These are phyloP conservation scores for Trissolcus brochymenae DNA, from an alignment of 2,888 invertebrate genomes.

Conservation along the genomic window DNA sequence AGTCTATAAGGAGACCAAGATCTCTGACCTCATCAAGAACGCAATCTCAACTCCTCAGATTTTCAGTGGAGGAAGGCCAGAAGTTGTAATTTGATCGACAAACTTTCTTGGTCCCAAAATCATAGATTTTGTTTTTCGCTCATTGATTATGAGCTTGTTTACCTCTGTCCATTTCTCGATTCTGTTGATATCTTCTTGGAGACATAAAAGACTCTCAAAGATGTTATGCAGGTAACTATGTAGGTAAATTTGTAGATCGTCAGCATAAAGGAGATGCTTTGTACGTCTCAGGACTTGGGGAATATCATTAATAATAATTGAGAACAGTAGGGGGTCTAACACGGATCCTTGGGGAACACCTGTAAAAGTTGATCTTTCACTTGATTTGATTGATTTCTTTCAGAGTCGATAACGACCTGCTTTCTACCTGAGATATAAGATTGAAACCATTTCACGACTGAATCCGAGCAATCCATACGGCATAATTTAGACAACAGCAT, in stretches of 20 bases:
- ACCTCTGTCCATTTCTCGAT: neutral
- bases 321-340: neutral
- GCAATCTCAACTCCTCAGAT: neutral
- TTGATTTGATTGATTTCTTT: neutral
- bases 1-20: constrained; percentile 1
- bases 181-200: neutral
- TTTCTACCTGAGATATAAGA: neutral
- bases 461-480: neutral
- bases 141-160: neutral
- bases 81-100: neutral
- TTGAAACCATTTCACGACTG: neutral
- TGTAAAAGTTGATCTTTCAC: neutral
- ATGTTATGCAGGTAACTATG: neutral
- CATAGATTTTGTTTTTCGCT: neutral
- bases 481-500: neutral
- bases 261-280: constrained; percentile 5
- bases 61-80: neutral
- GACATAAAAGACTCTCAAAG: neutral
- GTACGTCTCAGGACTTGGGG: neutral
- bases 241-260: constrained; percentile 2
- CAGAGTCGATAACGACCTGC: neutral
- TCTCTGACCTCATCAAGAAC: neutral
- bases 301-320: constrained; percentile 3
- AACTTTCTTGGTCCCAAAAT: neutral
- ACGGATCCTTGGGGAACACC: constrained; percentile 7